phyloP scores from a whole-genome alignment of 2,888 invertebrate species.

The Sialis lutaria region DNA sequence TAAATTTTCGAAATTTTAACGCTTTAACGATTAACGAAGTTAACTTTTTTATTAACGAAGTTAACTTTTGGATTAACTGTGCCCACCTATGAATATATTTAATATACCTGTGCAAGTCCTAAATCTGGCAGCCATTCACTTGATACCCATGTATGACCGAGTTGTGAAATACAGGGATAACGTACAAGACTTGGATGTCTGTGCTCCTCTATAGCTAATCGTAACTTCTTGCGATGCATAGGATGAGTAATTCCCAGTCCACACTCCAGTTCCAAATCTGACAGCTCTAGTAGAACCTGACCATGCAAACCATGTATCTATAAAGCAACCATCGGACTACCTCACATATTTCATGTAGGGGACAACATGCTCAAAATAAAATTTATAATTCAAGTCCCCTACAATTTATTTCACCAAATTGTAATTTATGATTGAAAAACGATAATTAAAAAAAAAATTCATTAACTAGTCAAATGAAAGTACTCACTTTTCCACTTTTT shows the following conservation, averaged over 20 bases:
- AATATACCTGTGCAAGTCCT: conserved; percentile 55
- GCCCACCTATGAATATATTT: background rate
- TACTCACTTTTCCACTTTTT: conserved; percentile 76
- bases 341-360: too few relatives aligned
- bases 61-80: too few relatives aligned
- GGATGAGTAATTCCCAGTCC: conserved; percentile 83
- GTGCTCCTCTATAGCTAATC: conserved; percentile 86
- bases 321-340: conserved; percentile 27
- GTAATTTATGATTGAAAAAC: too few relatives aligned
- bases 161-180: conserved; percentile 71
- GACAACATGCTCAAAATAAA: too few relatives aligned
- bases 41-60: too few relatives aligned
- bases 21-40: too few relatives aligned
- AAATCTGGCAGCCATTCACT: conserved; percentile 86
- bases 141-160: conserved; percentile 87
- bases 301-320: conserved; percentile 50
- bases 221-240: conserved; percentile 82
- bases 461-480: background rate
- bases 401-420: too few relatives aligned
- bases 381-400: too few relatives aligned
- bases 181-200: conserved; percentile 72
- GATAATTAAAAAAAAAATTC: too few relatives aligned
- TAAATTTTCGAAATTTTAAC: too few relatives aligned
- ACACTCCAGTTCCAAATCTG: conserved; percentile 78
- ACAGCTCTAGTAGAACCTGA: conserved; percentile 79